Conservation (phyloP, 1,140 invertebrate species). For the Lepidurus apus region DNA sequence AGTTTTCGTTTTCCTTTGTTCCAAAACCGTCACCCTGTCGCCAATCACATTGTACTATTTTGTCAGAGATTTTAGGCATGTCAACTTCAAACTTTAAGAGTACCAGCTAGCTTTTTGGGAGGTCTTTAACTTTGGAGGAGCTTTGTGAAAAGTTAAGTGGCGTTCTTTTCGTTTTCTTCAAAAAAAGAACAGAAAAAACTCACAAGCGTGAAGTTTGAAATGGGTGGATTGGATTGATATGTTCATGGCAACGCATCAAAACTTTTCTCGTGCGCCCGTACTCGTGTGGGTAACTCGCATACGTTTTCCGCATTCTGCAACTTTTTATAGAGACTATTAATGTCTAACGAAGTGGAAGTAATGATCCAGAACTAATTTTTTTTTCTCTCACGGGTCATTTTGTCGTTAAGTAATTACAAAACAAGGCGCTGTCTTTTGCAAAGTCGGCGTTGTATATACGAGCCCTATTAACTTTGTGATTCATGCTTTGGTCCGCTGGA, state of each 20-base stretch:
- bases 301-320: background rate
- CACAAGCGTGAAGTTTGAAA: background rate
- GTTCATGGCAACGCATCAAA: background rate
- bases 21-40: background rate
- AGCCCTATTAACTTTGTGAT: too few species aligned
- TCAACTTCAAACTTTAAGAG: background rate
- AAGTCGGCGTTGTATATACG: background rate
- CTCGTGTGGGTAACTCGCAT: background rate
- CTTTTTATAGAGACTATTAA: slow-evolving; percentile 1
- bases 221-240: background rate
- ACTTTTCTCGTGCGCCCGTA: background rate
- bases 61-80: background rate
- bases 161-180: background rate
- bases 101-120: background rate
- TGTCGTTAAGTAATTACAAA: background rate
- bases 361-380: background rate
- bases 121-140: background rate
- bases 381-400: background rate
- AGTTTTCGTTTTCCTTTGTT: background rate
- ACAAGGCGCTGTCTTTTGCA: background rate
- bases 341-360: background rate
- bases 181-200: background rate
- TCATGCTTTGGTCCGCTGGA: too few species aligned
- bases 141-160: background rate
- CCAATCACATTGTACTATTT: background rate